Percentiles rank a stretch among this genome's conserved stretches.
These are phyloP conservation scores for Pelusios castaneus DNA, from an alignment of 2,113 vertebrate species.

Conservation along the genomic window DNA sequence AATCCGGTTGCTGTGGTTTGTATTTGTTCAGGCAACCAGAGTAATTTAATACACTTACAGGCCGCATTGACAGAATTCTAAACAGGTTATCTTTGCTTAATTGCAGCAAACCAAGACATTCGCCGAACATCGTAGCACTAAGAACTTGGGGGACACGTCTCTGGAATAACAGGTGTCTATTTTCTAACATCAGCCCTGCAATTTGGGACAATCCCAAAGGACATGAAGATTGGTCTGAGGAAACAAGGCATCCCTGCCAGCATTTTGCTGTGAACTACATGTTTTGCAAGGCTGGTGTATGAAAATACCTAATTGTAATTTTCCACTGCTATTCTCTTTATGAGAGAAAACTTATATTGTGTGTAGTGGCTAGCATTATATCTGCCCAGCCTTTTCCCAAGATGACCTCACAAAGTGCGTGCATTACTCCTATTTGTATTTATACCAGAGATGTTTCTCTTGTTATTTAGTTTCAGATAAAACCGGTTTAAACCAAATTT, in stretches of 20 bases:
- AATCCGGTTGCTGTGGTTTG: conserved; percentile 19
- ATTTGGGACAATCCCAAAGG: conserved; percentile 21
- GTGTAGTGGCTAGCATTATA: conserved; percentile 52
- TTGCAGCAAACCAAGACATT: conserved; percentile 41
- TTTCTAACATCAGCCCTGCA: conserved; percentile 14
- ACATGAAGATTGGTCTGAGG: conserved; percentile 14
- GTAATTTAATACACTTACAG: conserved; percentile 15
- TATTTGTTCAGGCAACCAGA: conserved; percentile 3
- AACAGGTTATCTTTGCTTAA: conserved; percentile 40
- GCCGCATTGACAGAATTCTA: conserved; percentile 30
- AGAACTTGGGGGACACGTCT: conserved; percentile 16
- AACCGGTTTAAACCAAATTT: conserved; percentile 12
- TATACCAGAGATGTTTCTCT: not conserved
- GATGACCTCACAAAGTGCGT: conserved; percentile 28
- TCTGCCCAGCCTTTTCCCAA: conserved; percentile 35
- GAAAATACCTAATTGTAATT: conserved; percentile 44
- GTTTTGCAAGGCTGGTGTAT: conserved; percentile 14
- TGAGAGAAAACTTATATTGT: conserved; percentile 3
- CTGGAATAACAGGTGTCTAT: conserved; percentile 13
- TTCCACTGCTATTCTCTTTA: conserved; percentile 5
- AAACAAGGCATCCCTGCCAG: not conserved
- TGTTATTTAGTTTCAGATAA: conserved; percentile 27
- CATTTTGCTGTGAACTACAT: not conserved
- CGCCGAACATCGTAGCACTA: not conserved
- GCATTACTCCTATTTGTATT: conserved; percentile 38